A percentile compares a stretch with the other conserved stretches of the same genome.
These are phyloP conservation scores for Pelosia muscerda DNA, from an alignment of 2,888 invertebrate species.

Conservation along the genomic window DNA sequence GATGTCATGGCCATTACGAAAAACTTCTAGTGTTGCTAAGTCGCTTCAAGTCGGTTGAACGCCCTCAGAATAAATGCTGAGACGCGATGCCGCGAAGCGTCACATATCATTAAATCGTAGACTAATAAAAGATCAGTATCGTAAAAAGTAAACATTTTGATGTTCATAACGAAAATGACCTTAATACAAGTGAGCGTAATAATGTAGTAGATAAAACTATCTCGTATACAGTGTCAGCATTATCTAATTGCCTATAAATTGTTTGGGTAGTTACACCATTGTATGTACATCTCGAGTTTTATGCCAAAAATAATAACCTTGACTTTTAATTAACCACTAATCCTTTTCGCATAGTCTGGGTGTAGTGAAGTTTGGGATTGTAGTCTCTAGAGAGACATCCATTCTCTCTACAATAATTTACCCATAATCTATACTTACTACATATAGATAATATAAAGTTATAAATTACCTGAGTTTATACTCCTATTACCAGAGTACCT, in stretches of 20 bases:
- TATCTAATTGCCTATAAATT: slow-evolving; percentile 46
- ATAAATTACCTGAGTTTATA: no score
- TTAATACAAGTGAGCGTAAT: slow-evolving; percentile 34
- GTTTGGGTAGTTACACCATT: slow-evolving; percentile 30
- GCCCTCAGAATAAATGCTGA: slow-evolving; percentile 74
- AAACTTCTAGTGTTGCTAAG: slow-evolving; percentile 73
- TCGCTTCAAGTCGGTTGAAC: slow-evolving; percentile 75
- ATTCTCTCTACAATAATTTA: neutral
- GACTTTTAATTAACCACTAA: slow-evolving; percentile 50
- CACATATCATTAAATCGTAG: slow-evolving; percentile 57
- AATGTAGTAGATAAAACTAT: slow-evolving; percentile 29
- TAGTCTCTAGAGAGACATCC: neutral
- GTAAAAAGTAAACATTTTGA: slow-evolving; percentile 55
- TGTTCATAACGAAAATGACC: slow-evolving; percentile 27
- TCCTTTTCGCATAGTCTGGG: neutral
- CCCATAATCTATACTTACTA: neutral
- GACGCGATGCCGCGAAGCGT: slow-evolving; percentile 58
- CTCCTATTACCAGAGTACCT: no score
- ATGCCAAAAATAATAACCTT: slow-evolving; percentile 55
- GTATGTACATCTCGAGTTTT: slow-evolving; percentile 28
- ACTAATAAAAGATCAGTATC: slow-evolving; percentile 62
- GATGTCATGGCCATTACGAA: slow-evolving; percentile 84
- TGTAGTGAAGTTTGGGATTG: neutral
- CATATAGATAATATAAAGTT: no score
- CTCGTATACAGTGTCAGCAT: slow-evolving; percentile 30